Base-by-base conservation (phyloP, 2,797 vertebrate genomes). In the Sebastes kiyomatsui region DNA sequence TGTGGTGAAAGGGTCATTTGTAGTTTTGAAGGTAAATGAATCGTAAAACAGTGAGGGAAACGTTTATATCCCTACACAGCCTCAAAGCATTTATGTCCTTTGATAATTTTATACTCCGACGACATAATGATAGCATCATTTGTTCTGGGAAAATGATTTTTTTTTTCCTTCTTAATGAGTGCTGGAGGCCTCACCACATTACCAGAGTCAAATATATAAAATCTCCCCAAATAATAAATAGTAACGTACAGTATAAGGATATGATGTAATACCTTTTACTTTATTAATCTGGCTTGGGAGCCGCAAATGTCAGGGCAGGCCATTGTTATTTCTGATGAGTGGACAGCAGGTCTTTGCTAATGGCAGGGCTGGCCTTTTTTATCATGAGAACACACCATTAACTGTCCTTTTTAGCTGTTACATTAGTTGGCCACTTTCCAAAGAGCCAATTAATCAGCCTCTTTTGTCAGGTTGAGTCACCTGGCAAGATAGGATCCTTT, bases 381-480 rank as follows among this genome's bases (percentile, higher is more conserved):
- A 88, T 90, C 80, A 87, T 22, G 27, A 84, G 89, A 92, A 92
- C 85, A 88, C 89, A 85, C 89, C 90, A 94, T 95, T 95, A 93
- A 92, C 90, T 87, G 81, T 91, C 85, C 93, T 85, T 95, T 95
- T 92, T 90, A 93, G 90, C 83, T 20, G 70, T 81, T 92, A 90
- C 92, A 93, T 93, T 88, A 90, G 90, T 85, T 87, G 90, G 91
- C 82, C 79, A 22, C 89, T 91, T 93, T 92, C 93, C 93, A 91
- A 92, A 93, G 93, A 93, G 83, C 86, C 94, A 93, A 94, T 96
- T 95, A 95, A 95, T 96, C 95, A 93, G 85, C 79, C 81, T 68
- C 92, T 90, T 93, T 96, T 94, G 93, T 95, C 93, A 90, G 86
- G 74, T 79, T 80, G 86, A 85, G 91, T 94, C 88, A 93, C 93